Percentiles rank a stretch among this genome's conserved stretches.
These are phyloP conservation scores for Trogon melanurus DNA, from an alignment of 2,113 vertebrate genomes.

Conservation along the genomic window DNA sequence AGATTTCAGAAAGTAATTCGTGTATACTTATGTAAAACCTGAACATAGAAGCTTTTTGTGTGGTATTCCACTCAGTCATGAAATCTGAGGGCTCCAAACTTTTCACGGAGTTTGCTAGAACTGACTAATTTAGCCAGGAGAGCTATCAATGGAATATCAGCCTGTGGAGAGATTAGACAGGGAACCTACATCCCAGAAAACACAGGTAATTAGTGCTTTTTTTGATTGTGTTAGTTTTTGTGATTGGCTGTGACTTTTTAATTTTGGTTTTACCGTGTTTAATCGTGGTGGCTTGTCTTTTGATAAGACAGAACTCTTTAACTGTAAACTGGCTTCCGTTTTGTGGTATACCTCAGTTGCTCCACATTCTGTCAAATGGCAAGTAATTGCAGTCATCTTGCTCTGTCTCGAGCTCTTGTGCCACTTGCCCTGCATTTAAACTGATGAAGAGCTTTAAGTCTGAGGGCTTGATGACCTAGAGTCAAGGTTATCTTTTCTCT, in stretches of 20 bases:
- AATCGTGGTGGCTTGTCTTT: neutral
- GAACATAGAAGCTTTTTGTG: rapidly evolving
- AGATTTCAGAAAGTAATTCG: neutral
- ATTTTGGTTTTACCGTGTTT: neutral
- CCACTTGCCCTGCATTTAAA: neutral
- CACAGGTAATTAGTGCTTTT: neutral
- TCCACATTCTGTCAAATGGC: neutral
- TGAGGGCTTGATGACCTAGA: neutral
- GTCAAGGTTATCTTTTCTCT: neutral
- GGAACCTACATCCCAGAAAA: neutral
- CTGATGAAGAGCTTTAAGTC: neutral
- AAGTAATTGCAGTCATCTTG: neutral
- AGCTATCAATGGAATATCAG: neutral
- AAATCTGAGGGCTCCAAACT: neutral
- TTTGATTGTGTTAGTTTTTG: neutral
- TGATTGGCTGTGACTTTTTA: neutral
- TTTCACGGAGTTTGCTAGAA: neutral
- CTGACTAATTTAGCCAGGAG: neutral
- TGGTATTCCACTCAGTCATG: neutral
- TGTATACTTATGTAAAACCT: neutral
- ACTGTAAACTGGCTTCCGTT: neutral
- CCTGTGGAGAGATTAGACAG: neutral
- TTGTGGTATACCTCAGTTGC: neutral
- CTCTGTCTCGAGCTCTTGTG: neutral
- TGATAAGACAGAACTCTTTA: neutral